phyloP scores from a whole-genome alignment of 1,140 invertebrate species.

The Varroa destructor region DNA sequence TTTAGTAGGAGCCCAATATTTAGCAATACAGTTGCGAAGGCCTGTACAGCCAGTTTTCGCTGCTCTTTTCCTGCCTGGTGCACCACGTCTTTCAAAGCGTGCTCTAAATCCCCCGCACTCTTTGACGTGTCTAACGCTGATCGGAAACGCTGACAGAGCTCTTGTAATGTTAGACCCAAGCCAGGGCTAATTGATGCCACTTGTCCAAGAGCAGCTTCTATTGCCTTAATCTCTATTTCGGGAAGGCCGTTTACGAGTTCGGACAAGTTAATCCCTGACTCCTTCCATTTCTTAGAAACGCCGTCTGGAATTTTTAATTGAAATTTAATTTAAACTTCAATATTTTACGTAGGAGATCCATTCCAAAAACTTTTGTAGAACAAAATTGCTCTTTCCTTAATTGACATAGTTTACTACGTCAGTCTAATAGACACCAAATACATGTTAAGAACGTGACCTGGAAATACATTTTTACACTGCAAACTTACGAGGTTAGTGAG shows the following conservation, averaged over 20 bases:
- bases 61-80: conserved; percentile 11
- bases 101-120: neutral
- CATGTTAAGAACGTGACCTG: too few species aligned
- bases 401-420: too few species aligned
- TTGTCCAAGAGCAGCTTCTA: neutral
- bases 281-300: conserved; percentile 12
- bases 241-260: neutral
- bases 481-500: too few species aligned
- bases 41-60: neutral
- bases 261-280: conserved; percentile 6
- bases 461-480: too few species aligned
- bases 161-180: neutral
- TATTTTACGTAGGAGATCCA: too few species aligned
- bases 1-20: neutral
- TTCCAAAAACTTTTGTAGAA: too few species aligned
- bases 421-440: too few species aligned
- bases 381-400: too few species aligned
- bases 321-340: too few species aligned
- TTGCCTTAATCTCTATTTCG: neutral
- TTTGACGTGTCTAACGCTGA: neutral
- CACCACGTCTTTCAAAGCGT: neutral
- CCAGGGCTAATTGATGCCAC: neutral
- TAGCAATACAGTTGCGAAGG: neutral
- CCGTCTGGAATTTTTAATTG: neutral
- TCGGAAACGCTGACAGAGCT: neutral